Percentiles rank a stretch among this genome's conserved stretches.
Conservation (phyloP, 2,888 invertebrate genomes). For the Euproctis similis region DNA sequence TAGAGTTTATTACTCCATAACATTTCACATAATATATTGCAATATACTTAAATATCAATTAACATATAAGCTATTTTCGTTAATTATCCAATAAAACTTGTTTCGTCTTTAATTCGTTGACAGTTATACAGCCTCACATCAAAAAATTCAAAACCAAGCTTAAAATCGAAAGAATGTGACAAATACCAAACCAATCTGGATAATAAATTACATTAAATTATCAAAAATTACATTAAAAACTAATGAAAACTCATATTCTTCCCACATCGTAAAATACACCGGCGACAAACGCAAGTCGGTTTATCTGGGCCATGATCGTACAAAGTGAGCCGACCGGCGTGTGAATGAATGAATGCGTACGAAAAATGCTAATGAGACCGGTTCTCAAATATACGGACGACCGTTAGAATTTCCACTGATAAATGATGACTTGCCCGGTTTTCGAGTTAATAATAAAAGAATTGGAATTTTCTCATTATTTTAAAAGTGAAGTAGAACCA, state of each 20-base stretch:
- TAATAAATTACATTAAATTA: slow-evolving; percentile 23
- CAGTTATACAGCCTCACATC: too few species aligned
- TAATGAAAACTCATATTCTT: slow-evolving; percentile 24
- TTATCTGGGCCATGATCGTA: background rate
- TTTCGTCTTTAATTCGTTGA: too few species aligned
- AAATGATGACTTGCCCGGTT: slow-evolving; percentile 5
- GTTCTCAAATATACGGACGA: slow-evolving; percentile 8
- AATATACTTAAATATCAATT: too few species aligned
- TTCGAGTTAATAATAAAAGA: slow-evolving; percentile 5
- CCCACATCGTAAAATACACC: slow-evolving; percentile 23
- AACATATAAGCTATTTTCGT: too few species aligned
- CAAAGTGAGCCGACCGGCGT: slow-evolving; percentile 14
- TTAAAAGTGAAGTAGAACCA: too few species aligned
- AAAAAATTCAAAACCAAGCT: too few species aligned
- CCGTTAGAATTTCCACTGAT: slow-evolving; percentile 7
- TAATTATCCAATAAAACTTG: too few species aligned
- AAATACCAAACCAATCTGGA: slow-evolving; percentile 9
- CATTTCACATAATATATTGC: too few species aligned
- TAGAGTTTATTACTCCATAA: too few species aligned
- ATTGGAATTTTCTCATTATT: slow-evolving; percentile 1
- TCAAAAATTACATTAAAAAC: slow-evolving; percentile 32
- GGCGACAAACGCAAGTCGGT: too few species aligned
- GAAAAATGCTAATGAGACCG: slow-evolving; percentile 16
- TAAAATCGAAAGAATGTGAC: too few species aligned
- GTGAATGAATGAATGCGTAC: slow-evolving; percentile 11